A percentile compares a stretch with the other conserved stretches of the same genome.
Conservation (phyloP, 2,888 invertebrate species). For the Tetragonisca angustula region DNA sequence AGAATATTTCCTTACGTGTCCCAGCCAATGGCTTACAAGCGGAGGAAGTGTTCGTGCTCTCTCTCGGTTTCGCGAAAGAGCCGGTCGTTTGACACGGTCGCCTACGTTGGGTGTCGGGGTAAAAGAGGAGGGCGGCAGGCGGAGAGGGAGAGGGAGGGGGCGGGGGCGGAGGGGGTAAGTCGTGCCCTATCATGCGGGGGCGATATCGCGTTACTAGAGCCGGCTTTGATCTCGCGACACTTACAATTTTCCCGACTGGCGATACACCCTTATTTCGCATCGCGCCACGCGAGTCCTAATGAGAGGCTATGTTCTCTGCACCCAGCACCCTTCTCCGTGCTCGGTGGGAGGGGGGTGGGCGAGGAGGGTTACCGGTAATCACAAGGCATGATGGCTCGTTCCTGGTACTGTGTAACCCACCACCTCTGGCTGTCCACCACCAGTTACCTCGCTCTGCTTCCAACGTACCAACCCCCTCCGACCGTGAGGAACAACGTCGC, state of each 20-base stretch:
- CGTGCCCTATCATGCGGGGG: constrained; percentile 72
- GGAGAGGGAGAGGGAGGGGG: not conserved
- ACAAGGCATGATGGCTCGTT: constrained; percentile 79
- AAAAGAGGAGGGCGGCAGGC: constrained; percentile 6
- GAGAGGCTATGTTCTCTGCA: constrained; percentile 80
- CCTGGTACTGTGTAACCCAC: constrained; percentile 61
- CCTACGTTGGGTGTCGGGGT: constrained; percentile 7
- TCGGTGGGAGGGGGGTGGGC: not conserved
- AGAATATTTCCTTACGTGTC: constrained; percentile 71
- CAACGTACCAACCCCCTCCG: constrained; percentile 15
- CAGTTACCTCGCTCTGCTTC: constrained; percentile 29
- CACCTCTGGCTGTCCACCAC: constrained; percentile 53
- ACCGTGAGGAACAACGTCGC: constrained; percentile 31
- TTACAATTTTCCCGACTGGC: constrained; percentile 83
- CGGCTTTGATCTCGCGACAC: constrained; percentile 84
- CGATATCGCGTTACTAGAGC: constrained; percentile 83
- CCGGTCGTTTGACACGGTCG: constrained; percentile 32
- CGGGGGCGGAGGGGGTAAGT: constrained; percentile 38
- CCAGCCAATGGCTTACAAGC: constrained; percentile 27
- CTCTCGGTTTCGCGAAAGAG: constrained; percentile 36
- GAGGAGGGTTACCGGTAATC: constrained; percentile 74
- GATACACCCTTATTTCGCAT: constrained; percentile 83
- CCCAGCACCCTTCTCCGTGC: constrained; percentile 54
- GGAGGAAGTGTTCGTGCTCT: constrained; percentile 11
- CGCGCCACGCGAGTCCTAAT: constrained; percentile 81